A percentile compares a stretch with the other conserved stretches of the same genome.
phyloP scores from a whole-genome alignment of 2,797 vertebrate species.

The Oophaga sylvatica region DNA sequence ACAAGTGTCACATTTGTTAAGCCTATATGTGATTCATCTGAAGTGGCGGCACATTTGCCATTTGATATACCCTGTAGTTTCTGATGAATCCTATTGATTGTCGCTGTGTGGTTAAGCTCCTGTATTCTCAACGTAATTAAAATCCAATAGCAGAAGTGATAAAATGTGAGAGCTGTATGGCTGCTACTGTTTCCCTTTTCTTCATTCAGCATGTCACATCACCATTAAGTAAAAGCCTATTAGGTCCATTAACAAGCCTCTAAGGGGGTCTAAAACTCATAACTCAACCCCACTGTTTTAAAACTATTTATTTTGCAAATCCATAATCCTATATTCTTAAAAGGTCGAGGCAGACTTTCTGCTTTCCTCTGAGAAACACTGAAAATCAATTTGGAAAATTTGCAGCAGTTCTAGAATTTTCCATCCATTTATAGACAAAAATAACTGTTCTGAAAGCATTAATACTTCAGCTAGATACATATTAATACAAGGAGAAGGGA shows the following conservation, averaged over 20 bases:
- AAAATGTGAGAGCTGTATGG: slow-evolving; percentile 50
- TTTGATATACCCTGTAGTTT: slow-evolving; percentile 48
- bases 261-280: slow-evolving; percentile 18
- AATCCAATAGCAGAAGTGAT: slow-evolving; percentile 59
- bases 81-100: slow-evolving; percentile 58
- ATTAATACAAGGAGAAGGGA: not conserved
- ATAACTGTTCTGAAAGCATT: not conserved
- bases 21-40: slow-evolving; percentile 48
- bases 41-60: slow-evolving; percentile 49
- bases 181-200: slow-evolving; percentile 39
- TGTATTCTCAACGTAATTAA: slow-evolving; percentile 57
- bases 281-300: slow-evolving; percentile 5
- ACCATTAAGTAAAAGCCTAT: slow-evolving; percentile 48
- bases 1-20: slow-evolving; percentile 47
- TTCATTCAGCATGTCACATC: slow-evolving; percentile 10
- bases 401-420: not conserved
- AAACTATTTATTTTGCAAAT: slow-evolving; percentile 9
- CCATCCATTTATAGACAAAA: not conserved
- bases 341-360: not conserved
- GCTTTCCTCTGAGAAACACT: not conserved
- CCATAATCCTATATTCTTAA: slow-evolving; percentile 14
- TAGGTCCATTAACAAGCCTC: slow-evolving; percentile 37
- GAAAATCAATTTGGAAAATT: not conserved
- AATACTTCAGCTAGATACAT: not conserved
- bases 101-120: slow-evolving; percentile 42